phyloP scores from a whole-genome alignment of 2,113 vertebrate species.

The Serinus canaria region DNA sequence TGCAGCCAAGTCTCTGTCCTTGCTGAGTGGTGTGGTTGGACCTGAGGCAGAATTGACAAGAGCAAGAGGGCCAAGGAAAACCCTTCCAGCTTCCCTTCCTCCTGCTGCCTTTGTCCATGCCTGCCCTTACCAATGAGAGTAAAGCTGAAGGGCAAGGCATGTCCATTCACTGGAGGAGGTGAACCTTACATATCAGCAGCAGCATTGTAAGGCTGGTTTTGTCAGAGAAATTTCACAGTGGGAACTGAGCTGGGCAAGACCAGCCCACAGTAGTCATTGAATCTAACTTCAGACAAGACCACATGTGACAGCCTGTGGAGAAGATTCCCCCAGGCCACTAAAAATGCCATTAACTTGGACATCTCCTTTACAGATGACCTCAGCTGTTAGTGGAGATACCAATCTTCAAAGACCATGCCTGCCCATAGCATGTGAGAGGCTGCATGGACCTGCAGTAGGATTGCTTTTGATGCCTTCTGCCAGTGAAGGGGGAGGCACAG shows the following conservation, averaged over 20 bases:
- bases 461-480: neutral
- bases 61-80: neutral
- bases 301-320: neutral
- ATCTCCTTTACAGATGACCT: neutral
- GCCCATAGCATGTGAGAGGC: neutral
- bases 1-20: neutral
- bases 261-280: neutral
- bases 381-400: neutral
- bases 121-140: neutral
- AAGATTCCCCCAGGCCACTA: neutral
- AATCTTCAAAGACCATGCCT: neutral
- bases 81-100: neutral
- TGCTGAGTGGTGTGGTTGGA: neutral
- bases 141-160: neutral
- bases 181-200: neutral
- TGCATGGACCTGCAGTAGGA: neutral
- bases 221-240: neutral
- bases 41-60: neutral
- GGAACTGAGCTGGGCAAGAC: neutral
- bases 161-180: rapidly evolving
- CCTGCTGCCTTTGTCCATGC: neutral
- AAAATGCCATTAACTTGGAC: neutral
- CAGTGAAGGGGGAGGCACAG: rapidly evolving
- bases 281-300: neutral
- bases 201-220: neutral